Percentiles rank a stretch among this genome's conserved stretches.
phyloP scores from a whole-genome alignment of 2,888 invertebrate species.

The Polyommatus icarus region DNA sequence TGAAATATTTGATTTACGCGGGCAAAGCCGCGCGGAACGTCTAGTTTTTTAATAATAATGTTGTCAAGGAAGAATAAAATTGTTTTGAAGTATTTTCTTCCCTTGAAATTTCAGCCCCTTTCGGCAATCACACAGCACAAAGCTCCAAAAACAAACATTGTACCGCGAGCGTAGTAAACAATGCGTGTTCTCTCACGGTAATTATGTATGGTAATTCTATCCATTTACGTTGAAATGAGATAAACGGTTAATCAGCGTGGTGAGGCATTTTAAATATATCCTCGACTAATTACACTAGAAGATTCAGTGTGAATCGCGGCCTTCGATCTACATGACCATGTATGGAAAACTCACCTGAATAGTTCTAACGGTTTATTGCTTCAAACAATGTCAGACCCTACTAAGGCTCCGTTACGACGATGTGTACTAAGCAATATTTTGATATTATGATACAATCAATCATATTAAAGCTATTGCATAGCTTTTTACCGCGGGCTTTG shows the following conservation, averaged over 20 bases:
- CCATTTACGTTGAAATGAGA: slow-evolving; percentile 32
- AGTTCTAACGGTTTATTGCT: slow-evolving; percentile 33
- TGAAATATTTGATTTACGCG: too few relatives aligned
- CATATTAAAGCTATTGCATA: too few relatives aligned
- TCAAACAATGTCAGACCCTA: slow-evolving; percentile 14
- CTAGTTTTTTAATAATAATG: too few relatives aligned
- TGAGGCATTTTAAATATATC: slow-evolving; percentile 39
- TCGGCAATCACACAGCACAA: too few relatives aligned
- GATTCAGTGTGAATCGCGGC: slow-evolving; percentile 41
- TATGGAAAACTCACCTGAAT: slow-evolving; percentile 43
- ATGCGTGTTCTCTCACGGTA: background rate
- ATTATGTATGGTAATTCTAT: slow-evolving; percentile 30
- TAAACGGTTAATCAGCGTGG: slow-evolving; percentile 39
- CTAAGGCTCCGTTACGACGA: background rate
- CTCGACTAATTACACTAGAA: slow-evolving; percentile 39
- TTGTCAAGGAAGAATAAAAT: too few relatives aligned
- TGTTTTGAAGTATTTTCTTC: too few relatives aligned
- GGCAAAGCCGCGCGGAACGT: too few relatives aligned
- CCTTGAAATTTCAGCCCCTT: too few relatives aligned
- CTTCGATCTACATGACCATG: slow-evolving; percentile 41
- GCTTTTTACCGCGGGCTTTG: too few relatives aligned
- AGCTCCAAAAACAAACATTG: background rate
- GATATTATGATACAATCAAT: too few relatives aligned
- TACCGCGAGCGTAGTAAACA: background rate
- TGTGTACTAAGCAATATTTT: background rate